These are phyloP conservation scores for Macroglossus sobrinus DNA, from an alignment of 2,113 vertebrate species.

Conservation along the genomic window DNA sequence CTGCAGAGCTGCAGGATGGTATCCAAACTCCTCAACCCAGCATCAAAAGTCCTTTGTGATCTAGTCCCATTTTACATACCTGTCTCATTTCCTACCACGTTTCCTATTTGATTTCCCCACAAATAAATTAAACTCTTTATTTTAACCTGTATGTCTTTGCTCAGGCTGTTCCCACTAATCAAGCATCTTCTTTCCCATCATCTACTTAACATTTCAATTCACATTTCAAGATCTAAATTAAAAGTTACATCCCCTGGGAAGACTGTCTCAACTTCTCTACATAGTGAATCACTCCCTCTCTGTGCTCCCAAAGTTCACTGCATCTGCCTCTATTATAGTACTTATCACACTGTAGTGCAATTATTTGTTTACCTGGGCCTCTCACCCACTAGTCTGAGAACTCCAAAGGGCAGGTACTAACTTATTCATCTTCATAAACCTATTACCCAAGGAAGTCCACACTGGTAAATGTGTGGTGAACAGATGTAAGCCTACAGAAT, in stretches of 20 bases:
- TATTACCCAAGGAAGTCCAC: slow-evolving; percentile 30
- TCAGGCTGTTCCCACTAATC: neutral
- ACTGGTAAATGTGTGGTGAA: slow-evolving; percentile 14
- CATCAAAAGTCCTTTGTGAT: neutral
- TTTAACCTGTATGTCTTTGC: neutral
- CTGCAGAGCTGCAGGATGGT: neutral
- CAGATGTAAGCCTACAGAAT: slow-evolving; percentile 36
- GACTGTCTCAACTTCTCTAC: neutral
- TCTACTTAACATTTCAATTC: neutral
- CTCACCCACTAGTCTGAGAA: neutral
- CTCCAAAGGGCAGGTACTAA: neutral
- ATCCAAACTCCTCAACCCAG: neutral
- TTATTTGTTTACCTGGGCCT: slow-evolving; percentile 37
- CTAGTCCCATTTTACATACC: neutral
- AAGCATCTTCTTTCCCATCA: neutral
- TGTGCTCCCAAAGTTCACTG: neutral
- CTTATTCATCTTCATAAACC: neutral
- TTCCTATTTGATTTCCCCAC: neutral
- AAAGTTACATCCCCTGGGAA: neutral
- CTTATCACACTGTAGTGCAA: neutral
- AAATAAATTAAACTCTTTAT: neutral
- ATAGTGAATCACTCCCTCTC: neutral
- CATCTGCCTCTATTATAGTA: neutral
- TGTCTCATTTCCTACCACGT: neutral
- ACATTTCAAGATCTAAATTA: slow-evolving; percentile 12